Evolutionary conservation across 1,140 invertebrate genomes (phyloP).

Genomic region (Cephus cinctus): DNA sequence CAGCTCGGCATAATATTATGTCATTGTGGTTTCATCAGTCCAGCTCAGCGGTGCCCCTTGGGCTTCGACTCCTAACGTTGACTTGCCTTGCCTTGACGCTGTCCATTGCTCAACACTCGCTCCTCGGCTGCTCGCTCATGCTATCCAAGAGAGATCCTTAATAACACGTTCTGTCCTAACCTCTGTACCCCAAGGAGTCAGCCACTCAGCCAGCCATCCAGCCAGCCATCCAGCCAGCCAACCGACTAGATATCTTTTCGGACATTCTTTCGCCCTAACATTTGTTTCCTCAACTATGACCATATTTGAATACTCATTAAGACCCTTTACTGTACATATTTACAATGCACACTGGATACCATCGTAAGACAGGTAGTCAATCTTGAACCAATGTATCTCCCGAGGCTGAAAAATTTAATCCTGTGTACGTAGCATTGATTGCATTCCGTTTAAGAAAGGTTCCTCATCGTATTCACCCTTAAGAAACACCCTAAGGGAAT

Average conservation of each 20-base stretch:
- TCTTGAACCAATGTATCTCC: no score
- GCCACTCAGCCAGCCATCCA: no score
- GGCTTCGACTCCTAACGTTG: constrained; percentile 6
- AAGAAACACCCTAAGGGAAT: no score
- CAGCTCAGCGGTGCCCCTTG: constrained; percentile 7
- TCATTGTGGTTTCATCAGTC: constrained; percentile 37
- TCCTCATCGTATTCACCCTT: no score
- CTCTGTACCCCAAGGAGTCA: constrained; percentile 28
- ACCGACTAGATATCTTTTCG: neutral
- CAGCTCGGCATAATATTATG: constrained; percentile 36
- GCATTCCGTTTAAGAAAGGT: constrained; percentile 29
- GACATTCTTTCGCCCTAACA: neutral
- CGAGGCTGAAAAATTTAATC: constrained; percentile 18
- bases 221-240: neutral
- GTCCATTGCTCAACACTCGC: constrained; percentile 15
- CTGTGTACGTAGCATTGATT: constrained; percentile 17
- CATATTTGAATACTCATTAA: no score
- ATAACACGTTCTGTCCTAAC: constrained; percentile 39
- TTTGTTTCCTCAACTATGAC: no score
- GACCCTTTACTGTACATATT: no score
- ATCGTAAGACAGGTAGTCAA: no score
- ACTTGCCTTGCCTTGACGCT: neutral
- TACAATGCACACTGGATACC: neutral
- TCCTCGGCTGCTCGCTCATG: constrained; percentile 12
- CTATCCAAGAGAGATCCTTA: constrained; percentile 28